Base-by-base conservation (phyloP, 2,113 vertebrate genomes). In the Amphiprion ocellaris region DNA sequence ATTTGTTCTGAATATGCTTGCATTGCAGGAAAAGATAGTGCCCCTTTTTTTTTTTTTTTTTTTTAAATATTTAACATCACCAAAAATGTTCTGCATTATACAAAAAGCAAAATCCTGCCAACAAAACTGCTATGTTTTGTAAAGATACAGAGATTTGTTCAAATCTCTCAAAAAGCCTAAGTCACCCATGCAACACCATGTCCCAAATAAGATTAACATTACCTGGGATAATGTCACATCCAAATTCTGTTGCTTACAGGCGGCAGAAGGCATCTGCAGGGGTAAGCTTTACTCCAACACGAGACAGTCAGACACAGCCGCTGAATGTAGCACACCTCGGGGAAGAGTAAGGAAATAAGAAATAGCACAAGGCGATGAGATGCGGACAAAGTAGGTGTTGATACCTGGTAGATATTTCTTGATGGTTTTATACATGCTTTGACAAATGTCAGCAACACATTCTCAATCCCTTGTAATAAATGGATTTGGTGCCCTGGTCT, bases 181-280 rank as follows among this genome's bases (percentile, higher is more conserved):
- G 78, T 90, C 87, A 80, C 73, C 77, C 72, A 61, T 76, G 83
- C 74, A 83, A 64, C 61, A 68, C 79, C 84, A 82, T 77, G 83
- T 84, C 90, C 87, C 82, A 81, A 88, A 90, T 90, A 92, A 90
- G 89, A 87, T 86, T 84, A 87, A 69, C 74, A 79, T 83, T 86
- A 87, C 78, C 82, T 71, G 81, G 55, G 84, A 89, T 90, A 89
- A 88, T 82, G 77, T 82, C 88, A 84, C 70, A 81, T 74, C 61
- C 55, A 67, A 65, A 81, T 81, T 70, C 58, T 49, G 61, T 39
- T 49, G 41, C 56, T 70, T 74, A 81, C 83, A 90, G 71, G 67
- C 77, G 66, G 82, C 68, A 75, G 52, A 81, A 72, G 41, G 47
- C 59, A 24, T 85, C 82, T 81, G 81, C 82, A 75, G 82, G 69